phyloP scores from a whole-genome alignment of 2,888 invertebrate species.

The Melieria omissa region DNA sequence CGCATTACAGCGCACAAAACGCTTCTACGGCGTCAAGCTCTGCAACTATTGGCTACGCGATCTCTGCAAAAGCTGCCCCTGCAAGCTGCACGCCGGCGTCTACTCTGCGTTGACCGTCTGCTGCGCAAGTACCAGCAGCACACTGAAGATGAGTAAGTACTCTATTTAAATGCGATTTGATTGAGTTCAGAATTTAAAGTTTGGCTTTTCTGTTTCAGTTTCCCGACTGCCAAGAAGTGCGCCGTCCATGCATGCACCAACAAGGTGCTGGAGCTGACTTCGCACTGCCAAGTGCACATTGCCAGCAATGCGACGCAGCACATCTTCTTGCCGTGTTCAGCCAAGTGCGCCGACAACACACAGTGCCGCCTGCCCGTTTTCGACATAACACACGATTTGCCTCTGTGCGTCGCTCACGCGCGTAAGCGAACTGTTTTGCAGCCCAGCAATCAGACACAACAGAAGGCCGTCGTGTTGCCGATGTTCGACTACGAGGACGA shows the following conservation, averaged over 20 bases:
- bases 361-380: conserved; percentile 84
- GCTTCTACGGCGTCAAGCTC: conserved; percentile 60
- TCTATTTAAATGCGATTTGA: conserved; percentile 7
- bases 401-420: conserved; percentile 87
- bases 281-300: conserved; percentile 86
- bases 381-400: conserved; percentile 82
- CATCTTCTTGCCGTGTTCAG: conserved; percentile 82
- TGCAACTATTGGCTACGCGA: conserved; percentile 60
- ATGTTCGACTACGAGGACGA: conserved; percentile 6
- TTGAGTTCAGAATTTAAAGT: not conserved
- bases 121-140: conserved; percentile 59
- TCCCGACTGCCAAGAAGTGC: conserved; percentile 56
- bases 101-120: conserved; percentile 61
- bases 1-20: conserved; percentile 62
- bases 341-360: conserved; percentile 80
- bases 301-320: conserved; percentile 87
- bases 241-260: conserved; percentile 55
- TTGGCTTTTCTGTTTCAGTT: conserved; percentile 20
- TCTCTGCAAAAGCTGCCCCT: conserved; percentile 58
- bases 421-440: conserved; percentile 86
- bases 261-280: conserved; percentile 69
- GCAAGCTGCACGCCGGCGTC: conserved; percentile 56
- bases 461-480: conserved; percentile 65
- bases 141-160: conserved; percentile 55
- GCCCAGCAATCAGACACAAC: conserved; percentile 72